Evolutionary conservation across 2,113 vertebrate genomes (phyloP), one percentile per base, ranked within the genome.

Genomic region (Callipepla californica): DNA sequence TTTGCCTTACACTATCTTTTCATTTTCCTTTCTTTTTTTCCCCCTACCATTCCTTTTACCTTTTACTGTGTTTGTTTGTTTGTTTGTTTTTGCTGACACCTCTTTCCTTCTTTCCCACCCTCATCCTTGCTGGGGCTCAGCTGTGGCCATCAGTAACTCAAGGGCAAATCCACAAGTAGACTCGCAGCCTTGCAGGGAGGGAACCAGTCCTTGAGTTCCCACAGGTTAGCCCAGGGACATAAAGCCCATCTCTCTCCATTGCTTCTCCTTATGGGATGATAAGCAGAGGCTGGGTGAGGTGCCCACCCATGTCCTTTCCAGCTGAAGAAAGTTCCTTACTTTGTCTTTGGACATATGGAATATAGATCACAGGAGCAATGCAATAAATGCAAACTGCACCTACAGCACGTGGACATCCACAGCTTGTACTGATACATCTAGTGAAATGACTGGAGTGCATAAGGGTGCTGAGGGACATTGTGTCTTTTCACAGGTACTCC

Each of bases 391-490:
- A 70, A 72, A 45, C 36, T 66, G 70, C 62, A 85, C 9, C 12
- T 30, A 50, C 74, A 32, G 45, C 44, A 51, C 1, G 0, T 6
- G 59, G 51, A 36, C 77, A 76, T 8, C 19, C n/a, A 36, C 48
- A 44, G 70, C 22, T 89, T 2, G 0, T 0, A 13, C 21, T 12
- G 7, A 9, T 38, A 28, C 19, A 40, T 79, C 5, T 9, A 2
- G 67, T 22, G 74, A 79, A 66, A 5, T 17, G 13, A 44, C 62
- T 69, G 79, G 25, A 63, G 47, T 38, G 36, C 7, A 77, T 6
- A 59, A 23, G 44, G 55, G 13, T 61, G 50, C 57, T 75, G 57
- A 1, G 5, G 30, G 72, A 32, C 42, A 18, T 50, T 50, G 28
- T 36, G 13, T 59, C 32, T 66, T 30, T 7, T 92, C 74, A 11